phyloP scores from a whole-genome alignment of 2,113 vertebrate species.

The Lampris megalopsis region DNA sequence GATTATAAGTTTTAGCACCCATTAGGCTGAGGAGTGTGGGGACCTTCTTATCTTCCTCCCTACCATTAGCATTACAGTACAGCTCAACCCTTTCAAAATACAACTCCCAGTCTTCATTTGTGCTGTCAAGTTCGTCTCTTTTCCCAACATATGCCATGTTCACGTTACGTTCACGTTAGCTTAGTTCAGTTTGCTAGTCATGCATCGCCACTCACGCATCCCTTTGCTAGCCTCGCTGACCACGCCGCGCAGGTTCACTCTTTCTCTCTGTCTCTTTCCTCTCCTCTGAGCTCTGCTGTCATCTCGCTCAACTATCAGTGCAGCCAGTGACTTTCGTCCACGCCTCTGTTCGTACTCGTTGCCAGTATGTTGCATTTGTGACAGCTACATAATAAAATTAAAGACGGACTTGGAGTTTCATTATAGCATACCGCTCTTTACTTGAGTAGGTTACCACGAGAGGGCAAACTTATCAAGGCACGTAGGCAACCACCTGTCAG shows the following conservation, averaged over 20 bases:
- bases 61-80: background rate
- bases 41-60: background rate
- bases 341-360: too few relatives aligned
- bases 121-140: background rate
- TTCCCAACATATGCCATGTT: slow-evolving; percentile 2
- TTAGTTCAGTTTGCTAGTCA: too few relatives aligned
- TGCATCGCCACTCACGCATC: too few relatives aligned
- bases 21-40: background rate
- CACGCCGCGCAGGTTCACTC: background rate
- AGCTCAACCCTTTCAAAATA: background rate
- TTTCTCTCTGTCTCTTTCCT: background rate
- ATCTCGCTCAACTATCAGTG: background rate
- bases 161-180: background rate
- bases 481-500: too few relatives aligned
- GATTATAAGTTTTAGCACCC: slow-evolving; percentile 1
- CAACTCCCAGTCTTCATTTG: background rate
- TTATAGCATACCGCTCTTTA: too few relatives aligned
- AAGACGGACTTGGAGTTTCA: too few relatives aligned
- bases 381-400: too few relatives aligned
- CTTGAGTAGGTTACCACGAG: too few relatives aligned
- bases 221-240: too few relatives aligned
- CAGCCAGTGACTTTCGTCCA: background rate
- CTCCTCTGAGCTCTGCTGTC: background rate
- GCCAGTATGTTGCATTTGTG: too few relatives aligned
- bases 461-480: too few relatives aligned